Evolutionary conservation across 1,140 invertebrate species (phyloP).

Genomic region (Meteorus sp.): DNA sequence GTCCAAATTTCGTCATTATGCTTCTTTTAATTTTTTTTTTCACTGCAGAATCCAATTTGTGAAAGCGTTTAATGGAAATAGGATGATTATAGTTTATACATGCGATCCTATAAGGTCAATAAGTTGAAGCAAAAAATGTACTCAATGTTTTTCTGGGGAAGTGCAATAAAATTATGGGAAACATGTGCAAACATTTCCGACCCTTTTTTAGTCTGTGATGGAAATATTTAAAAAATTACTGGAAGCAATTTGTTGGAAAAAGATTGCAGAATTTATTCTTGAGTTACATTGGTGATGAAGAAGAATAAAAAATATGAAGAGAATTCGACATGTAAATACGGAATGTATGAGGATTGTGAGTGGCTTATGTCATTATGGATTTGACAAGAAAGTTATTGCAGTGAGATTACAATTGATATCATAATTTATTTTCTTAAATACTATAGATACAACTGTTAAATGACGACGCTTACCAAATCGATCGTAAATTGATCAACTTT

Average conservation of each 20-base stretch:
- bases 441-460: slow-evolving; percentile 2
- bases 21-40: background rate
- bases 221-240: too few species aligned
- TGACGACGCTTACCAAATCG: background rate
- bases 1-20: background rate
- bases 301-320: too few species aligned
- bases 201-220: too few species aligned
- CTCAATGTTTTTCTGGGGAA: slow-evolving; percentile 44
- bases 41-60: background rate
- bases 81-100: slow-evolving; percentile 3
- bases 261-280: background rate
- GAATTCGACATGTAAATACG: too few species aligned
- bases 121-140: slow-evolving; percentile 36
- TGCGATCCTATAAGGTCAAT: background rate
- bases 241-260: slow-evolving; percentile 11
- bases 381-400: background rate
- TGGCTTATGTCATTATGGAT: background rate
- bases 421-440: slow-evolving; percentile 17
- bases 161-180: slow-evolving; percentile 50
- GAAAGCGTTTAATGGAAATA: background rate
- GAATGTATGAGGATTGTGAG: too few species aligned
- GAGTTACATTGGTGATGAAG: too few species aligned
- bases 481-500: background rate
- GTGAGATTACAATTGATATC: background rate
- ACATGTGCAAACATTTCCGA: slow-evolving; percentile 4